Evolutionary conservation across 1,140 invertebrate species (phyloP).

Genomic region (Charaxes varanes): DNA sequence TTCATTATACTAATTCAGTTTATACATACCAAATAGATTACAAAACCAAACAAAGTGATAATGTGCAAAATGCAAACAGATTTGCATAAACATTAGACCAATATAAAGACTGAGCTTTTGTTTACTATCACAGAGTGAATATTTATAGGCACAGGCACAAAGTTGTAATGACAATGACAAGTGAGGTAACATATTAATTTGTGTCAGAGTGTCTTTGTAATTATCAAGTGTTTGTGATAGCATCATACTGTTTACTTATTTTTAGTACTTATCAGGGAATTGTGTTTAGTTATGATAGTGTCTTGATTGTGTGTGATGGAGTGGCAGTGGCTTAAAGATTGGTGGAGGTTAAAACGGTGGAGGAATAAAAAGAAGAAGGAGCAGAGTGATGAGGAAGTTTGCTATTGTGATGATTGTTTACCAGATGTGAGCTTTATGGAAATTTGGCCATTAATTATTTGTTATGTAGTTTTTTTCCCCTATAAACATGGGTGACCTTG

Average conservation of each 20-base stretch:
- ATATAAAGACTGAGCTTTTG: constrained; percentile 11
- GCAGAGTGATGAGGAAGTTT: constrained; percentile 76
- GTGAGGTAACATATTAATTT: constrained; percentile 65
- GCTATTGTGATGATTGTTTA: constrained; percentile 83
- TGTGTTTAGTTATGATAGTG: constrained; percentile 42
- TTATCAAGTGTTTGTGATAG: constrained; percentile 42
- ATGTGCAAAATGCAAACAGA: constrained; percentile 8
- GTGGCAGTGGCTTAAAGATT: constrained; percentile 85
- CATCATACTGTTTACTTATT: constrained; percentile 40
- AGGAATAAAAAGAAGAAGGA: constrained; percentile 75
- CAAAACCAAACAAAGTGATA: constrained; percentile 6
- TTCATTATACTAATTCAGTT: too few species aligned
- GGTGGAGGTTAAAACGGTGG: constrained; percentile 83
- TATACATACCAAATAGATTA: too few species aligned
- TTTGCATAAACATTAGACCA: constrained; percentile 2
- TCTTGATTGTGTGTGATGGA: constrained; percentile 74
- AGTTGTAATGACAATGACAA: constrained; percentile 56
- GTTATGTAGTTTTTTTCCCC: too few species aligned
- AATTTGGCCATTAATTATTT: too few species aligned
- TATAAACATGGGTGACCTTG: constrained; percentile 6
- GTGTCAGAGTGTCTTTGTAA: constrained; percentile 63
- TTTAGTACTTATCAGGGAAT: constrained; percentile 36
- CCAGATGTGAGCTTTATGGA: constrained; percentile 74
- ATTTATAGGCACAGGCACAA: constrained; percentile 12
- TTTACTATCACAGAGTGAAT: constrained; percentile 16